Conservation (phyloP, 2,797 vertebrate species). For the Notolepis coatsorum region DNA sequence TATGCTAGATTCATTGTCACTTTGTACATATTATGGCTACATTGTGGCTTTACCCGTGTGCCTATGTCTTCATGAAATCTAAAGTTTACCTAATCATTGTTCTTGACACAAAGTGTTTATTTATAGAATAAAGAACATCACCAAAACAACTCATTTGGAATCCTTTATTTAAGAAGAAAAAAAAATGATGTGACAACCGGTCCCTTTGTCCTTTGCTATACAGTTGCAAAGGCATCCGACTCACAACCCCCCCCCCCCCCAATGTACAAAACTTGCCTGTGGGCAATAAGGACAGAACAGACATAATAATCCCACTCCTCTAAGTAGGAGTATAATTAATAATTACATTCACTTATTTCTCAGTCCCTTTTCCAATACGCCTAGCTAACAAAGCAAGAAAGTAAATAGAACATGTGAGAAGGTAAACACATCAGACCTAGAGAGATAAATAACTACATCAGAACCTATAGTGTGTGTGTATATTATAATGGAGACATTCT, state of each 20-base stretch:
- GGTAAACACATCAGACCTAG: slow-evolving; percentile 5
- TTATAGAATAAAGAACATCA: neutral
- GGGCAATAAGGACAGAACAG: slow-evolving; percentile 7
- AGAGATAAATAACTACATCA: neutral
- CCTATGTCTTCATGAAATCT: neutral
- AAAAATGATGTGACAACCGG: slow-evolving; percentile 20
- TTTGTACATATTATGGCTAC: neutral
- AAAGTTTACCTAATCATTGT: slow-evolving; percentile 2
- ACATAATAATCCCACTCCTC: slow-evolving; percentile 1
- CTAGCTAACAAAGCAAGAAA: slow-evolving; percentile 5
- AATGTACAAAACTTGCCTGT: slow-evolving; percentile 11
- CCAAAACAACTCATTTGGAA: slow-evolving; percentile 11
- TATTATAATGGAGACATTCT: slow-evolving; percentile 21
- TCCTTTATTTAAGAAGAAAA: slow-evolving; percentile 65
- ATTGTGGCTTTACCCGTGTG: neutral
- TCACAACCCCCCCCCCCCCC: neutral
- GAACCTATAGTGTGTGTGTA: neutral
- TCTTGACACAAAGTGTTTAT: neutral
- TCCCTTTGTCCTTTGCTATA: slow-evolving; percentile 31
- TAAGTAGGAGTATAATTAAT: neutral
- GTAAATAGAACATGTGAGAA: neutral
- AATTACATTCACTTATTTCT: slow-evolving; percentile 19
- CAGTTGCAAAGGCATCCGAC: slow-evolving; percentile 19
- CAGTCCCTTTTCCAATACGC: neutral
- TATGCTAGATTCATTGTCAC: no score